phyloP scores from a whole-genome alignment of 2,113 vertebrate species.

The Callocephalon fimbriatum region DNA sequence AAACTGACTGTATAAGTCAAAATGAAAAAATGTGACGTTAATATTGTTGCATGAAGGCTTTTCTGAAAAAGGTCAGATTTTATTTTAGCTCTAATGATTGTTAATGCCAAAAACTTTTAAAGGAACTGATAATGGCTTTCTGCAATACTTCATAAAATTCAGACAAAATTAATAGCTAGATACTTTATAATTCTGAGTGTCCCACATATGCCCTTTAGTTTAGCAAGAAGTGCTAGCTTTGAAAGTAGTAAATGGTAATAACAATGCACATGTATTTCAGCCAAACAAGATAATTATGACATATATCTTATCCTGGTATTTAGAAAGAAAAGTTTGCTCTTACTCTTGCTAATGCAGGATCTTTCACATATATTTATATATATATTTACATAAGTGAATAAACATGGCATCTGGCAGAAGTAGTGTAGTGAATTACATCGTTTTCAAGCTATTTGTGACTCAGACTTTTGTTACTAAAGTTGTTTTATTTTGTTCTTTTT shows the following conservation, averaged over 20 bases:
- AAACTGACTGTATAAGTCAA: background rate
- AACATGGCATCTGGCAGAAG: background rate
- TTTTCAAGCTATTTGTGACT: background rate
- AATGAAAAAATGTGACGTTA: background rate
- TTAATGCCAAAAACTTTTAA: background rate
- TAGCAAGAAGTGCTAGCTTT: background rate
- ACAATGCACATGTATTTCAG: background rate
- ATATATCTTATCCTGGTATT: background rate
- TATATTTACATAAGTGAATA: background rate
- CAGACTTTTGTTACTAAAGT: background rate
- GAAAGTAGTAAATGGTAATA: background rate
- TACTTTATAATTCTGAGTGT: rapidly evolving
- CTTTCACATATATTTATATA: background rate
- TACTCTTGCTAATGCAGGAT: background rate
- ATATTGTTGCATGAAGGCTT: background rate
- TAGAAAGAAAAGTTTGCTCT: background rate
- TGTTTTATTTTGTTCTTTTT: background rate
- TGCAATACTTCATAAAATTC: background rate
- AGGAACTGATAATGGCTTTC: background rate
- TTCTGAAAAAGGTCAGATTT: background rate
- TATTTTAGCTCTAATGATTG: background rate
- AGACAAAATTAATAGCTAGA: background rate
- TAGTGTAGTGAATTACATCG: background rate
- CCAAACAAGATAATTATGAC: background rate
- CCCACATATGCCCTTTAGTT: background rate